These are phyloP conservation scores for Ifrita kowaldi DNA, from an alignment of 2,113 vertebrate species.

Conservation along the genomic window DNA sequence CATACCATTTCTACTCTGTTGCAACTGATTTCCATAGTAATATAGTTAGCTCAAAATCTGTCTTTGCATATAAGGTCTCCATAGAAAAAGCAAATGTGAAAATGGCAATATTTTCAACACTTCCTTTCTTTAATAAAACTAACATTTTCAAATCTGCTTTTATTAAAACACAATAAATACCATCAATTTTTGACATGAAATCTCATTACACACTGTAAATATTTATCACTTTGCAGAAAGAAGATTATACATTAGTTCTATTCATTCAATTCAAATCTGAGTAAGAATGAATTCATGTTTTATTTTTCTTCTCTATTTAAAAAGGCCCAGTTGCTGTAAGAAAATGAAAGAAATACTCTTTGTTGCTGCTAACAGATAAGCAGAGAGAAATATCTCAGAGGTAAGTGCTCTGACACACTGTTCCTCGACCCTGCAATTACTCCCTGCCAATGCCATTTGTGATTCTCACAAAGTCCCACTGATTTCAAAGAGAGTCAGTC, in stretches of 20 bases:
- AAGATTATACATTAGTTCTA: constrained; percentile 74
- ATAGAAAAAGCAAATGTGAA: constrained; percentile 79
- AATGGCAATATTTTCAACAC: constrained; percentile 77
- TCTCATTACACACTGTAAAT: constrained; percentile 80
- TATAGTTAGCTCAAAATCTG: constrained; percentile 78
- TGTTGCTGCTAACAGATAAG: background rate
- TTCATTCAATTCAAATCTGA: constrained; percentile 72
- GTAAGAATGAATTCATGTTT: constrained; percentile 73
- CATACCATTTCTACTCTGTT: constrained; percentile 73
- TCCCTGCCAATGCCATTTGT: background rate
- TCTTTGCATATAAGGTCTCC: constrained; percentile 77
- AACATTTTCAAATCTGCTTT: constrained; percentile 76
- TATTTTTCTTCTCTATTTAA: constrained; percentile 71
- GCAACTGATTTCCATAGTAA: constrained; percentile 81
- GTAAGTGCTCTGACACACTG: background rate
- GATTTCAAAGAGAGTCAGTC: background rate
- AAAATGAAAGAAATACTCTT: constrained; percentile 27
- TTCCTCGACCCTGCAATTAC: constrained; percentile 42
- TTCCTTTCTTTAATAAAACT: constrained; percentile 78
- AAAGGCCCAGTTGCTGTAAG: constrained; percentile 31
- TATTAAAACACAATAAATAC: constrained; percentile 82
- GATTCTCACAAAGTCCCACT: background rate
- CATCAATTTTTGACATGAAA: constrained; percentile 80
- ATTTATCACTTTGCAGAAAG: constrained; percentile 76
- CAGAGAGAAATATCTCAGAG: constrained; percentile 10